Evolutionary conservation across 2,113 vertebrate species (phyloP).

Genomic region (Tragelaphus strepsiceros): DNA sequence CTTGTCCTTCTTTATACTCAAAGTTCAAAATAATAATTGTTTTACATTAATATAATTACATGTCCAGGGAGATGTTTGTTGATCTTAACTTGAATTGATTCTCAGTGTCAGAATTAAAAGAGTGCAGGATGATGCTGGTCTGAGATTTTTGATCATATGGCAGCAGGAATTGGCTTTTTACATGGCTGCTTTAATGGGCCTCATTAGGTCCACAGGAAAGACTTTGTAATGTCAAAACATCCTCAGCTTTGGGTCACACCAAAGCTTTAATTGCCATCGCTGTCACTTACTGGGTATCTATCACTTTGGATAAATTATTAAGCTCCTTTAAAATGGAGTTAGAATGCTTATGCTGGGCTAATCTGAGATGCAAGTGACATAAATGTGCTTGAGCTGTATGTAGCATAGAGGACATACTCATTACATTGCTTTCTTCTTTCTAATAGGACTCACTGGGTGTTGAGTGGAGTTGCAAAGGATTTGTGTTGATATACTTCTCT

Average conservation of each 20-base stretch:
- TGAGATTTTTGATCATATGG: not conserved
- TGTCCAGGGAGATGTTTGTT: not conserved
- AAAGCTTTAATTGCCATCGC: not conserved
- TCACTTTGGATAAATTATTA: conserved; percentile 11
- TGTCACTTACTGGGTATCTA: not conserved
- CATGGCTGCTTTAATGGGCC: not conserved
- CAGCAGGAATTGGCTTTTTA: not conserved
- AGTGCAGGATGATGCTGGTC: not conserved
- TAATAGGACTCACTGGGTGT: not conserved
- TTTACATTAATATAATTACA: not conserved
- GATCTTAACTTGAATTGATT: not conserved
- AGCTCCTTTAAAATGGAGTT: conserved; percentile 3
- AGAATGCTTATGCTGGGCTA: not conserved
- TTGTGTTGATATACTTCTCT: not conserved
- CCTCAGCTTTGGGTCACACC: not conserved
- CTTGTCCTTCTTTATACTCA: not conserved
- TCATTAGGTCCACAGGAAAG: not conserved
- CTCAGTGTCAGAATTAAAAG: not conserved
- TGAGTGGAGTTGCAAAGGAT: not conserved
- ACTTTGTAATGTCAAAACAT: not conserved
- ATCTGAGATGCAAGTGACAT: not conserved
- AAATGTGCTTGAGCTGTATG: not conserved
- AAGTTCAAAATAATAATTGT: not conserved
- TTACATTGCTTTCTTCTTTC: not conserved
- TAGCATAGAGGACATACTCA: not conserved